A percentile compares a stretch with the other conserved stretches of the same genome.
These are phyloP conservation scores for Eleginops maclovinus DNA, from an alignment of 2,113 vertebrate species.

Conservation along the genomic window DNA sequence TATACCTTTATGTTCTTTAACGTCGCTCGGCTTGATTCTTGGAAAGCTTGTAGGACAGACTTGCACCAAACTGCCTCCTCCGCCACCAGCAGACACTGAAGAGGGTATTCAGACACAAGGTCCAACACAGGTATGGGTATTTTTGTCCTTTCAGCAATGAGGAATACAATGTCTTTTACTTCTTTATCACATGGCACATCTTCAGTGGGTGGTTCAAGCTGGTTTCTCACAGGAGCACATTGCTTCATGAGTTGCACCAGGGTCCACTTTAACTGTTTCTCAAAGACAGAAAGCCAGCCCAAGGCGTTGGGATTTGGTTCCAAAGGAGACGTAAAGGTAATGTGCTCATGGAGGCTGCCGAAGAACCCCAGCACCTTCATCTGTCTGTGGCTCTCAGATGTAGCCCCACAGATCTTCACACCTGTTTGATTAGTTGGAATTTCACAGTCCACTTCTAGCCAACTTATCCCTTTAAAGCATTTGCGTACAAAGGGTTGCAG, in stretches of 20 bases:
- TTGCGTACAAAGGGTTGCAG: constrained; percentile 80
- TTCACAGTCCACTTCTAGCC: constrained; percentile 70
- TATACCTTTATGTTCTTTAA: constrained; percentile 59
- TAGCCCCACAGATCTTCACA: constrained; percentile 12
- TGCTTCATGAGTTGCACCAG: constrained; percentile 73
- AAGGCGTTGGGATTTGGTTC: constrained; percentile 67
- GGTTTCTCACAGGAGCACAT: constrained; percentile 69
- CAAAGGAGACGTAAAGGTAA: constrained; percentile 79
- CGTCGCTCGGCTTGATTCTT: constrained; percentile 38
- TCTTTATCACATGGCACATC: constrained; percentile 1
- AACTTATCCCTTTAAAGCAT: constrained; percentile 83
- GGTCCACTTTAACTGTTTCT: constrained; percentile 76
- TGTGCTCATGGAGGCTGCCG: constrained; percentile 78
- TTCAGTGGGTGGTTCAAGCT: constrained; percentile 22
- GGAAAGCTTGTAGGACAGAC: constrained; percentile 69
- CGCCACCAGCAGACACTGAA: constrained; percentile 87
- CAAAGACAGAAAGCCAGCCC: constrained; percentile 84
- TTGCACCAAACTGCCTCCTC: constrained; percentile 85
- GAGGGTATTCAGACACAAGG: constrained; percentile 79
- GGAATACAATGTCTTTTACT: background rate
- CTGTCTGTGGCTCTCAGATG: constrained; percentile 21
- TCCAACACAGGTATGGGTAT: constrained; percentile 48
- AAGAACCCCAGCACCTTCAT: constrained; percentile 75
- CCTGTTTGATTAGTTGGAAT: background rate
- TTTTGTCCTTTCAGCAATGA: background rate